These are phyloP conservation scores for Gallinago nigripennis DNA, from an alignment of 2,797 vertebrate species.

Conservation along the genomic window DNA sequence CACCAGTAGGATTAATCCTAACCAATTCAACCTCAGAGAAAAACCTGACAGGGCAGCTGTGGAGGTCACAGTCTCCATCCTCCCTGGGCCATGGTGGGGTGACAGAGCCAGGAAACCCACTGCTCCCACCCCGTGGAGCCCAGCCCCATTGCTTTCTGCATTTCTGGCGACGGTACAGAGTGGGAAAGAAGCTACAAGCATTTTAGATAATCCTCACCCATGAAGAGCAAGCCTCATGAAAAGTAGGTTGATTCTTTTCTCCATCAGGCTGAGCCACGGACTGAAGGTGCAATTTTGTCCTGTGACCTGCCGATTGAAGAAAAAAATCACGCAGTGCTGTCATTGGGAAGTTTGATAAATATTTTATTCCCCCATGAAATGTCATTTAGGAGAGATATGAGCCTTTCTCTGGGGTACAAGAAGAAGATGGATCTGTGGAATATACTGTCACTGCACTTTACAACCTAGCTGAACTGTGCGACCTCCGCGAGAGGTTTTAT, in stretches of 20 bases:
- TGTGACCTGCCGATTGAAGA: neutral
- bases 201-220: neutral
- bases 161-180: accelerated
- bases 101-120: neutral
- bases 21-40: neutral
- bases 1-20: neutral
- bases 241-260: neutral
- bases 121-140: accelerated
- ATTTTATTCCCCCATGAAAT: neutral
- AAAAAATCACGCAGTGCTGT: neutral
- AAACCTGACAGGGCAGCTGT: neutral
- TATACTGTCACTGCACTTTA: neutral
- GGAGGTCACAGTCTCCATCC: accelerated
- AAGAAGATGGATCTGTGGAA: neutral
- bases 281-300: neutral
- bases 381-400: neutral
- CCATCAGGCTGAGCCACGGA: accelerated
- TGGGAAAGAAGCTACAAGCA: neutral
- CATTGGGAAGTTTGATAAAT: neutral
- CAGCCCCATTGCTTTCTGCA: neutral
- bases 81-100: accelerated
- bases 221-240: neutral
- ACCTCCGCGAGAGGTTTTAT: neutral
- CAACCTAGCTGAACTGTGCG: neutral
- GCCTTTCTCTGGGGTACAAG: neutral